A percentile compares a stretch with the other conserved stretches of the same genome.
phyloP scores from a whole-genome alignment of 2,797 vertebrate genomes.

The Eurystomus glaucurus region DNA sequence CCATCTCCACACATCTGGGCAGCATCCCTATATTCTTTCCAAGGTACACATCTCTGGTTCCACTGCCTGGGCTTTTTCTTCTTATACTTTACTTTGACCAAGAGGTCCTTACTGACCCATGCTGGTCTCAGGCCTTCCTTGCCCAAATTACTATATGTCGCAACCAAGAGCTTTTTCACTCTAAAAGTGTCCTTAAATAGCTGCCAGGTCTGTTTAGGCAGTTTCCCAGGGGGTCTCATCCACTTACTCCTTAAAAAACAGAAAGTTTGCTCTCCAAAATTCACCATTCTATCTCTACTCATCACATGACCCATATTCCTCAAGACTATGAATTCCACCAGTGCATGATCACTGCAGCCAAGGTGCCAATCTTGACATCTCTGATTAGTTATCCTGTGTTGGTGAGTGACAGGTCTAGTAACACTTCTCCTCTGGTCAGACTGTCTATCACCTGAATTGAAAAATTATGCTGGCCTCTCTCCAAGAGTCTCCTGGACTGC shows the following conservation, averaged over 20 bases:
- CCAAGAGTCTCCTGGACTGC: background rate
- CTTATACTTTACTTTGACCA: background rate
- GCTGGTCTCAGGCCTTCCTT: background rate
- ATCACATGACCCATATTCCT: fast-evolving
- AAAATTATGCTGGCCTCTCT: background rate
- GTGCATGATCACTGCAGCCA: background rate
- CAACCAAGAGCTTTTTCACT: fast-evolving
- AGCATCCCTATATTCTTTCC: background rate
- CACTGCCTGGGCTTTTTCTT: background rate
- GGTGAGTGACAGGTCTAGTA: background rate
- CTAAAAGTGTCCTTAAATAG: background rate
- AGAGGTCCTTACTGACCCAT: background rate
- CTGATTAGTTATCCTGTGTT: background rate
- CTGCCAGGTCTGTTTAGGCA: background rate
- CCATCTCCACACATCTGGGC: background rate
- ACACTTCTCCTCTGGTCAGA: background rate
- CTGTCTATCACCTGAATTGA: background rate
- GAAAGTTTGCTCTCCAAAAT: background rate
- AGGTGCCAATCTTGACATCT: fast-evolving
- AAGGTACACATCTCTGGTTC: background rate
- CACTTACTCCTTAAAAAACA: background rate
- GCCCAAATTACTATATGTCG: fast-evolving
- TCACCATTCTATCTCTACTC: background rate
- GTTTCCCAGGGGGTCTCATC: background rate
- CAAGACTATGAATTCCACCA: background rate